Evolutionary conservation across 2,113 vertebrate species (phyloP).

Genomic region (Agelaius tricolor): DNA sequence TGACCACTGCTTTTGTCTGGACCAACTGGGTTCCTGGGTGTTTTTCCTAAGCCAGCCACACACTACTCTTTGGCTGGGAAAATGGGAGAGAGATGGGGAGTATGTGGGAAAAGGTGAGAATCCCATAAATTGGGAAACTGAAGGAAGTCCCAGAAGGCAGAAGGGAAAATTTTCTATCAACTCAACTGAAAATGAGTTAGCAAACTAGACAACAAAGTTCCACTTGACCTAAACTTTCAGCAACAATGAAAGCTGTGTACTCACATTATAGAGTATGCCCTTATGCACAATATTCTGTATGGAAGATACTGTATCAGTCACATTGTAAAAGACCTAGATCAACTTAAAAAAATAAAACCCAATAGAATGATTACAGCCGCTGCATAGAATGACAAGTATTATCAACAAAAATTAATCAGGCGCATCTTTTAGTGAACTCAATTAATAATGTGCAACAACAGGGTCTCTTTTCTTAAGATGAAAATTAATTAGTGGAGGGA

Average conservation of each 20-base stretch:
- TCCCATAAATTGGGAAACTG: background rate
- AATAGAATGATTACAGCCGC: constrained; percentile 97
- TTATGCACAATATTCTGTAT: constrained; percentile 66
- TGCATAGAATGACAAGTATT: constrained; percentile 99
- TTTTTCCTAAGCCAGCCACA: background rate
- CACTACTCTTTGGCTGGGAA: background rate
- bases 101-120: background rate
- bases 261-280: constrained; percentile 69
- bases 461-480: constrained; percentile 99
- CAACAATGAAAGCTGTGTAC: constrained; percentile 61
- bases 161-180: constrained; percentile 8
- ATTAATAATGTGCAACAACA: constrained; percentile 99
- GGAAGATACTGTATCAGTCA: constrained; percentile 82
- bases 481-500: constrained; percentile 99
- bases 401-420: constrained; percentile 99
- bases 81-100: background rate
- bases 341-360: constrained; percentile 97
- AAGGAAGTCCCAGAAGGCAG: background rate
- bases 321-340: constrained; percentile 92
- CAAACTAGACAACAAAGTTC: constrained; percentile 57
- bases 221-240: constrained; percentile 67
- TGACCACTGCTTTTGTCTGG: background rate
- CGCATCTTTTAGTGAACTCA: constrained; percentile 99
- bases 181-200: constrained; percentile 41
- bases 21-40: background rate